phyloP scores from a whole-genome alignment of 2,797 vertebrate species.

The Alectoris magna region DNA sequence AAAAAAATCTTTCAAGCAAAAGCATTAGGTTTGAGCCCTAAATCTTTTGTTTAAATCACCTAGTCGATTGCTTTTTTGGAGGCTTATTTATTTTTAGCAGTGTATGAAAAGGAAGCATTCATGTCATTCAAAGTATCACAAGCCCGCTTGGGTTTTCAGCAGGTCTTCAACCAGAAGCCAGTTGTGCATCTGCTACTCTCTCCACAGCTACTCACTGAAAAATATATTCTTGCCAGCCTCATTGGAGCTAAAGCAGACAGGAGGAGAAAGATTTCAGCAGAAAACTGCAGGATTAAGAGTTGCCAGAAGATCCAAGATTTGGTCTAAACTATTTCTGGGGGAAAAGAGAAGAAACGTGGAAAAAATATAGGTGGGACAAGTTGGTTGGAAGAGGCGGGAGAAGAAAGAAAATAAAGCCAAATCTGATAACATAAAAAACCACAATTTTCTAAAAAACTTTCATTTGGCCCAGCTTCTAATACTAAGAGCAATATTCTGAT shows the following conservation, averaged over 20 bases:
- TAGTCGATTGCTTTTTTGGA: background rate
- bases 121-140: background rate
- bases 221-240: background rate
- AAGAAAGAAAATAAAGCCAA: background rate
- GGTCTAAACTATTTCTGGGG: background rate
- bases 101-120: fast-evolving
- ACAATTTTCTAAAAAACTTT: background rate
- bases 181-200: background rate
- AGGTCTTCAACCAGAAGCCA: background rate
- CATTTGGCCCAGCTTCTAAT: background rate
- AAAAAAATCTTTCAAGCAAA: background rate
- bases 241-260: background rate
- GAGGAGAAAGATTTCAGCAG: background rate
- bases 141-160: background rate
- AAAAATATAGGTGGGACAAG: too few relatives aligned
- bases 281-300: background rate
- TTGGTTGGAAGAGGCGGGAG: background rate
- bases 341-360: fast-evolving
- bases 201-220: background rate
- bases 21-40: fast-evolving
- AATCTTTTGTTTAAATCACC: background rate
- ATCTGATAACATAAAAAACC: background rate
- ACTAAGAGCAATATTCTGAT: background rate
- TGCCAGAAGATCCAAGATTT: background rate
- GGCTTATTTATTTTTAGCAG: background rate